Conservation (phyloP, 2,113 vertebrate species). For the Ailuropoda melanoleuca region DNA sequence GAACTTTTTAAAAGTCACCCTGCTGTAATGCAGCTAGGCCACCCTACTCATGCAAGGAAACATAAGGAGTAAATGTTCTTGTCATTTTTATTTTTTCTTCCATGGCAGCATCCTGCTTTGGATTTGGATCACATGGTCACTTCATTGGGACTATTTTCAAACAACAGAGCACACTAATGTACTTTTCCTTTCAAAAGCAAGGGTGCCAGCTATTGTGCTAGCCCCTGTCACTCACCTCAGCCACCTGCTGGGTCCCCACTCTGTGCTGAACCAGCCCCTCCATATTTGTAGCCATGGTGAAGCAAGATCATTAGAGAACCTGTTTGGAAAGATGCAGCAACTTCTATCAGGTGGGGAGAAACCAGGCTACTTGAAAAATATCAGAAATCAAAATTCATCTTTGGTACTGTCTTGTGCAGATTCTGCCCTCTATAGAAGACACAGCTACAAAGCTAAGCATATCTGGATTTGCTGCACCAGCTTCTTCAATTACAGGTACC, state of each 20-base stretch:
- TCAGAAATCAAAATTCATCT: slow-evolving; percentile 70
- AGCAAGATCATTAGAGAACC: slow-evolving; percentile 93
- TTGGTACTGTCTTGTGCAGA: background rate
- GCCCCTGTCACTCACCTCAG: slow-evolving; percentile 91
- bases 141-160: slow-evolving; percentile 22
- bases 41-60: background rate
- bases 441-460: background rate
- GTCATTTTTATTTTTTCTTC: background rate
- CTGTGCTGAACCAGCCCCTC: slow-evolving; percentile 94
- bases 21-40: background rate
- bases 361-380: slow-evolving; percentile 66
- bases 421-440: background rate
- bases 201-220: slow-evolving; percentile 69
- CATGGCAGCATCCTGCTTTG: background rate
- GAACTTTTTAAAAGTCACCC: slow-evolving; percentile 24
- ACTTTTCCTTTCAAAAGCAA: slow-evolving; percentile 72
- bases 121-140: background rate
- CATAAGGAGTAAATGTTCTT: background rate
- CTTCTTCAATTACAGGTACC: slow-evolving; percentile 8
- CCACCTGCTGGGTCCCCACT: slow-evolving; percentile 91
- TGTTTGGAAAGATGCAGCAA: slow-evolving; percentile 88
- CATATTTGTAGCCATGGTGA: slow-evolving; percentile 92
- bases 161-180: slow-evolving; percentile 41
- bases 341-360: slow-evolving; percentile 83
- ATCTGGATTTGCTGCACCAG: background rate